Evolutionary conservation across 1,140 invertebrate genomes (phyloP).

Genomic region (Rhopalosiphum maidis): DNA sequence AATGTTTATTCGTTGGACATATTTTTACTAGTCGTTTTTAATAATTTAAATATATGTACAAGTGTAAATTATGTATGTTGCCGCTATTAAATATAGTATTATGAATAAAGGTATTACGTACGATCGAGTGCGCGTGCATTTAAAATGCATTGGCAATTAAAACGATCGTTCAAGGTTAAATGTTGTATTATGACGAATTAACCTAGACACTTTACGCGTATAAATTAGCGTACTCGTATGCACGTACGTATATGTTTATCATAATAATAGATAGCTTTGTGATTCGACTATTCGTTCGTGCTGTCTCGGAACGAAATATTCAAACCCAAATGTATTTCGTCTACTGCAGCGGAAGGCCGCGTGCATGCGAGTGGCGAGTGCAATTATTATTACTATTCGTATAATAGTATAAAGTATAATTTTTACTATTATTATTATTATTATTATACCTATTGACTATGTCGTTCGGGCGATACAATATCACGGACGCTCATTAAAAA

Average conservation of each 20-base stretch:
- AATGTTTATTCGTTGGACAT: background rate
- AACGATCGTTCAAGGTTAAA: background rate
- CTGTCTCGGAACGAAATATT: background rate
- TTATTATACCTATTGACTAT: conserved; percentile 10
- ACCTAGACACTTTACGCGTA: background rate
- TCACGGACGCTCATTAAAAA: conserved; percentile 1
- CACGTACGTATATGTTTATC: background rate
- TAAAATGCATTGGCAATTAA: conserved; percentile 18
- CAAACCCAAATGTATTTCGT: background rate
- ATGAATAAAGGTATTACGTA: background rate
- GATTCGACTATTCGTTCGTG: background rate
- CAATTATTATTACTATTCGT: background rate
- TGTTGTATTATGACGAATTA: background rate
- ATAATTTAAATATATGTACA: background rate
- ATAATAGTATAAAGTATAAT: background rate
- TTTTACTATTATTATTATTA: background rate
- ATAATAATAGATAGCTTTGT: background rate
- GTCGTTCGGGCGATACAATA: background rate
- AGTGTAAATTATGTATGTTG: background rate
- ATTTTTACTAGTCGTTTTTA: background rate
- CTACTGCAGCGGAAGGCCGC: background rate
- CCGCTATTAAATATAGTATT: background rate
- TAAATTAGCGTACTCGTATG: background rate
- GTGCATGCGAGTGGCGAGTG: background rate
- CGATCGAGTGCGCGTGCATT: background rate